Evolutionary conservation across 1,140 invertebrate species (phyloP), one percentile per base, ranked within the genome.

Genomic region (Drosophila paulistorum): DNA sequence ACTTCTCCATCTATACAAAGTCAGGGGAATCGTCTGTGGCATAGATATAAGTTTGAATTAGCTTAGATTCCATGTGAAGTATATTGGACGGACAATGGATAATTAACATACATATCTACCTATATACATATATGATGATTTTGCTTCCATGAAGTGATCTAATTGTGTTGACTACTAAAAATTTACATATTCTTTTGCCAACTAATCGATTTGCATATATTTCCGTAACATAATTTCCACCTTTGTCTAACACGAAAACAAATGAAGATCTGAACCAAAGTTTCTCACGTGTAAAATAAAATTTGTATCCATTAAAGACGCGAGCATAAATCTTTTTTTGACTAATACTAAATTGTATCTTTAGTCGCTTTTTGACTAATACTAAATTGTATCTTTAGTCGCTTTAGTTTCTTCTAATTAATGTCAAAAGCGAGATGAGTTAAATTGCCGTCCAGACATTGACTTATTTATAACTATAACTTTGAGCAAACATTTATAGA

Each of bases 181-280:
- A 51, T 51, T 51, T 51, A 23, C 45, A 51, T 51, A 51, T 51
- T 23, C 45, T 51, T 51, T 51, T 17, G 20, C 20, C 3, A 17
- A 20, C 14, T 9, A 20, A 48, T 9, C 45, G 17, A 51, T 51
- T 51, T 51, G 45, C 45, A 51, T 51, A 51, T 20, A 51, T 51
- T 51, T 51, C 45, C 45, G 45, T 51, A 51, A 51, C 45, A 51
- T 51, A 51, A 51, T 23, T 23, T 20, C 13, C 13, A 51, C 17
- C 17, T 14, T 51, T 51, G 45, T 51, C 6, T 48, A 17, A 48
- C 7, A 7, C 2, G 3, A 20, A 20, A 48, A 9, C 45, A 7
- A 17, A 17, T 9, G 2, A 48, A 48, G 14, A 17, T 7, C 7
- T 1, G 14, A 17, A 45, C 42, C 13, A 45, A 42, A n/a, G n/a